Evolutionary conservation across 2,888 invertebrate species (phyloP), one percentile per base, ranked within the genome.

Genomic region (Mylabris sibirica): DNA sequence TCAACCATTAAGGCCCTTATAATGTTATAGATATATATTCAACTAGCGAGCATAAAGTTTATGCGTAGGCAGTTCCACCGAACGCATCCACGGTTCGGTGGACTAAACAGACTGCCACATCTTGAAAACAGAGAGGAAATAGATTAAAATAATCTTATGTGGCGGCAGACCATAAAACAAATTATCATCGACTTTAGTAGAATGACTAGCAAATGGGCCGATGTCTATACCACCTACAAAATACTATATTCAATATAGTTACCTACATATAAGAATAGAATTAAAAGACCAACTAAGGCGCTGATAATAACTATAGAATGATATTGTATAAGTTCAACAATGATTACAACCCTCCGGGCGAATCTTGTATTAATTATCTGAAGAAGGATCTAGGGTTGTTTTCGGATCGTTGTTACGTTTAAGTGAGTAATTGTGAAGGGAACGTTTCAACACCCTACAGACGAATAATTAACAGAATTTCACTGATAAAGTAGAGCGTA

Each of bases 81-180:
- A 71, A 69, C 66, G 64, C 69, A 64, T 68, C 65, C 71, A 71
- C 64, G 71, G 72, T 70, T 70, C 68, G 73, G 57, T 73, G 68
- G 70, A 66, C 71, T 66, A 65, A 67, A 65, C 68, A 67, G 73
- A 63, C 67, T 66, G 73, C 59, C 71, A 74, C 74, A 74, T 74
- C 74, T 73, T 69, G 64, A 57, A 53, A 24, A 53, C 22, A 57
- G 68, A 72, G 79, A 78, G 79, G 79, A 80, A 80, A 79, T 77
- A 78, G 79, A 79, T 79, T 79, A 78, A 79, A 78, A 79, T 77
- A 80, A 80, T 80, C 79, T 79, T 77, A 75, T 74, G 79, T 74
- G 78, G 77, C 79, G 80, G 79, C 74, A 75, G 79, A 80, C 77
- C 80, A 79, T 79, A 78, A 80, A 79, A 79, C 80, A 78, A 79